Evolutionary conservation across 2,113 vertebrate species (phyloP), one percentile per base, ranked within the genome.

Genomic region (Centropus bengalensis): DNA sequence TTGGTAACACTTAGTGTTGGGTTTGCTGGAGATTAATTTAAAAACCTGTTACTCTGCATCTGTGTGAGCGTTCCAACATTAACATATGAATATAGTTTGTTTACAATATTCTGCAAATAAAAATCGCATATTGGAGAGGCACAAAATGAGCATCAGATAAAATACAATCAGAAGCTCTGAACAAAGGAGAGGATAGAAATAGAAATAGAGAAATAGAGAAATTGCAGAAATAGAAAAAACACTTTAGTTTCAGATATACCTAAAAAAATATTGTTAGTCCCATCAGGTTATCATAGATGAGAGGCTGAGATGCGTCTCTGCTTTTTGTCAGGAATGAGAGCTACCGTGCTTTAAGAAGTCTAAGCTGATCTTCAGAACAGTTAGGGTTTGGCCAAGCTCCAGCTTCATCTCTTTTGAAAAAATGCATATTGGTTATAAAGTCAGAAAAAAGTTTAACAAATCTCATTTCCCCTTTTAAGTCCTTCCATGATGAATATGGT

Each of bases 381-480:
- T 71, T 1, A 51, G 20, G 12, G 6, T 69, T 86, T 91, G 83
- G 59, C 74, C 40, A 62, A 88, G 30, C 19, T 81, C 74, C 93
- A 87, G 56, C 84, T 69, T 17, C 49, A 68, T 75, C 24, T 62
- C 44, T 63, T 81, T n/a, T 62, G 3, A 5, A 81, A 91, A 88
- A 74, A 55, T 47, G 18, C 21, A 67, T 70, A 71, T 79, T 92
- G 44, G 54, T 12, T 45, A 28, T 59, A 36, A 40, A 42, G 44
- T 77, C 62, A 80, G 54, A 64, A 87, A 81, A 71, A 85, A 58
- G 42, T 88, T 88, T 51, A 80, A 73, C 36, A 76, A 67, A 77
- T 87, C 42, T 96, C 45, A 52, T 54, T 94, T 89, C 28, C 38
- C 33, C 59, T 89, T 87, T 88, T 66, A 64, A 74, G 56, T 82